Percentiles rank a stretch among this genome's conserved stretches.
phyloP scores from a whole-genome alignment of 2,797 vertebrate species.

The Calcarius lapponicus region DNA sequence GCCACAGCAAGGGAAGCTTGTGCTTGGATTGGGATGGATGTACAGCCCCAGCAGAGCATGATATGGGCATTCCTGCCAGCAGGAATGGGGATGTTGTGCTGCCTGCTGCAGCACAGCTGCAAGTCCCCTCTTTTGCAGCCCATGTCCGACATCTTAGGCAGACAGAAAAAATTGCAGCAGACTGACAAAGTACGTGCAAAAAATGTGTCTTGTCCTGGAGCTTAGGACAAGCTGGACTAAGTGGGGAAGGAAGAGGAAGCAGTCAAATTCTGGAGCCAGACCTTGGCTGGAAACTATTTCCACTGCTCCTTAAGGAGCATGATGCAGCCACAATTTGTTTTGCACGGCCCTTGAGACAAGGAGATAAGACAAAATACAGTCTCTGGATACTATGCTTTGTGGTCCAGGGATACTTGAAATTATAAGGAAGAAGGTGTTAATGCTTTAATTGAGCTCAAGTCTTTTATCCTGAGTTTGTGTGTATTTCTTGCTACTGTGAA shows the following conservation, averaged over 20 bases:
- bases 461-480: neutral
- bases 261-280: neutral
- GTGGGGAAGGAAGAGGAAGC: neutral
- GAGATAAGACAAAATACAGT: neutral
- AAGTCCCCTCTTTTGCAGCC: neutral
- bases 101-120: neutral
- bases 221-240: neutral
- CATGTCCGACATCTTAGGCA: accelerated
- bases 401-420: neutral
- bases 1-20: neutral
- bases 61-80: accelerated
- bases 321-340: neutral
- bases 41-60: neutral
- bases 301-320: neutral
- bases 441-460: neutral
- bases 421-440: neutral
- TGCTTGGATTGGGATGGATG: neutral
- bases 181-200: neutral
- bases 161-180: neutral
- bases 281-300: neutral
- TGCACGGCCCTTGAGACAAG: neutral
- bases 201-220: neutral
- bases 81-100: neutral
- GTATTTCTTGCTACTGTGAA: neutral
- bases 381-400: neutral